Evolutionary conservation across 2,888 invertebrate species (phyloP).

Genomic region (Sarcophaga carnaria): DNA sequence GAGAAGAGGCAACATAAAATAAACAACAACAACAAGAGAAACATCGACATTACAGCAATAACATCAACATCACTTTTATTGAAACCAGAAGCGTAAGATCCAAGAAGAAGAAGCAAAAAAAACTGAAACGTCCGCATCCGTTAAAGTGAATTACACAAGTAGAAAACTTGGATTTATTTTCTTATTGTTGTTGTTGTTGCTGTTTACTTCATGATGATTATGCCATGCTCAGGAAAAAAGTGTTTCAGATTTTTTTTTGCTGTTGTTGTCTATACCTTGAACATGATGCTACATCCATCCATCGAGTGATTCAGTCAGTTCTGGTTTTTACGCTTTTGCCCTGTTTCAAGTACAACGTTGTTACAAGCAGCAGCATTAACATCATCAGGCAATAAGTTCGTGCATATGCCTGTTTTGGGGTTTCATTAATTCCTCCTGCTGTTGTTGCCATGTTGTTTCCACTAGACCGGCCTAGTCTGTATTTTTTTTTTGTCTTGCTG

Average conservation of each 20-base stretch:
- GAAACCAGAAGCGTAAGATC: slow-evolving; percentile 66
- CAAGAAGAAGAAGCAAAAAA: slow-evolving; percentile 10
- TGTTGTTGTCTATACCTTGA: slow-evolving; percentile 30
- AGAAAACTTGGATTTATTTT: slow-evolving; percentile 66
- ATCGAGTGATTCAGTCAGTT: slow-evolving; percentile 31
- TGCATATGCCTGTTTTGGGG: slow-evolving; percentile 54
- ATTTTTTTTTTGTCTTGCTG: background rate
- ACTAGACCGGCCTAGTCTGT: slow-evolving; percentile 19
- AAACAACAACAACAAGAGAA: slow-evolving; percentile 47
- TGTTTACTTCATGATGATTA: slow-evolving; percentile 2
- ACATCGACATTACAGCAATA: slow-evolving; percentile 38
- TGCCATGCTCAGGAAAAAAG: slow-evolving; percentile 36
- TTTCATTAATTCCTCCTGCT: slow-evolving; percentile 36
- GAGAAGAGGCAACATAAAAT: slow-evolving; percentile 50
- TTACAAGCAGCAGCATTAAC: slow-evolving; percentile 13
- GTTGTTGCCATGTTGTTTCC: slow-evolving; percentile 30
- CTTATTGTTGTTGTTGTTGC: slow-evolving; percentile 63
- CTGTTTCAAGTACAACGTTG: slow-evolving; percentile 60
- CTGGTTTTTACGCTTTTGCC: slow-evolving; percentile 57
- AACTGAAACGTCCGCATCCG: slow-evolving; percentile 62
- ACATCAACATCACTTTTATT: slow-evolving; percentile 62
- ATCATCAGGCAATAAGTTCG: slow-evolving; percentile 48
- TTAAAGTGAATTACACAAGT: slow-evolving; percentile 68
- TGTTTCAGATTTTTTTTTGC: slow-evolving; percentile 50
- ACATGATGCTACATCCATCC: slow-evolving; percentile 31